phyloP scores from a whole-genome alignment of 2,888 invertebrate species.

The Iselma pallidipennis region DNA sequence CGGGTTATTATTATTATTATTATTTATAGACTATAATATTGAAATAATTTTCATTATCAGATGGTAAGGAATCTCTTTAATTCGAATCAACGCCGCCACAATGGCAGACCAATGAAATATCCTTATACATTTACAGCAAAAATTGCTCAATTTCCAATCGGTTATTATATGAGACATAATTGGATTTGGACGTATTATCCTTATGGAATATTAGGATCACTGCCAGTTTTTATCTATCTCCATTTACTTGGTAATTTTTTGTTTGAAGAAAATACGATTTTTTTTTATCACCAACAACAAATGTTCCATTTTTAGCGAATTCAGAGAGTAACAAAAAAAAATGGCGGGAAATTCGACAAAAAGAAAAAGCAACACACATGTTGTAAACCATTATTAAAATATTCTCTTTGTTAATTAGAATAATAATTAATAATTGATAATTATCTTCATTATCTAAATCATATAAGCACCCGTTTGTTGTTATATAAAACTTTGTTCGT shows the following conservation, averaged over 20 bases:
- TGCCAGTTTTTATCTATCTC: conserved; percentile 59
- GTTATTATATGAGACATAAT: conserved; percentile 56
- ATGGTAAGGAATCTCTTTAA: too few species aligned
- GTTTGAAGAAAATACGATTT: too few species aligned
- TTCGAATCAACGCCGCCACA: too few species aligned
- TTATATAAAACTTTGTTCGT: not conserved
- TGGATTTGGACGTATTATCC: conserved; percentile 57
- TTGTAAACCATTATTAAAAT: conserved; percentile 24
- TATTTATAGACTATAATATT: too few species aligned
- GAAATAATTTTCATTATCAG: too few species aligned
- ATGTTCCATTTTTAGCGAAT: conserved; percentile 53
- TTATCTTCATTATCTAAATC: not conserved
- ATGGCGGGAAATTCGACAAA: conserved; percentile 56
- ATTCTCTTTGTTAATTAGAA: not conserved
- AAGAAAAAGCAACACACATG: conserved; percentile 46
- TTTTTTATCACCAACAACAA: too few species aligned
- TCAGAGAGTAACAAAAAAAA: conserved; percentile 57
- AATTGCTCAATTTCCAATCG: conserved; percentile 62
- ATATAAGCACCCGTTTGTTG: too few species aligned
- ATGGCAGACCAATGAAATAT: conserved; percentile 59
- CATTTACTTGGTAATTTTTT: conserved; percentile 53
- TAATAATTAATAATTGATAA: not conserved
- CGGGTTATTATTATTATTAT: too few species aligned
- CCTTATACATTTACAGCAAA: conserved; percentile 64
- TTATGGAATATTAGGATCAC: conserved; percentile 42